phyloP scores from a whole-genome alignment of 2,113 vertebrate genomes.

The Thalassarche chlororhynchos region DNA sequence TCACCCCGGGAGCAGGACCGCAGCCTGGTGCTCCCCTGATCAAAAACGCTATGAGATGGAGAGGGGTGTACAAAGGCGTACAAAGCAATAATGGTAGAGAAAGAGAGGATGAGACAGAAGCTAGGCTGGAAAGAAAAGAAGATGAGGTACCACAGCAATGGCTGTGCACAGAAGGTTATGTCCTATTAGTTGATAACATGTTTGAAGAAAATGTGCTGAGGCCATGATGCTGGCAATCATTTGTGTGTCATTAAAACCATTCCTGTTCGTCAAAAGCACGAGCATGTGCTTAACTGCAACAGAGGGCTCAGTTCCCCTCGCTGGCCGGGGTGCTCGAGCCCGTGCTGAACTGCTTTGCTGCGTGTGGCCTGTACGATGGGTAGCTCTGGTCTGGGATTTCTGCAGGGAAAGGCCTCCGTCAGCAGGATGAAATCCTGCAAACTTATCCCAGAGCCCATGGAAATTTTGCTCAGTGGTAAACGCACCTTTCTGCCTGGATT shows the following conservation, averaged over 20 bases:
- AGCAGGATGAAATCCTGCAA: neutral
- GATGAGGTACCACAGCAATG: rapidly evolving
- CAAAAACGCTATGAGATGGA: rapidly evolving
- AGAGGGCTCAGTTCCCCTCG: neutral
- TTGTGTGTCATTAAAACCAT: neutral
- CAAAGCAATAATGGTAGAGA: neutral
- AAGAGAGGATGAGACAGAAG: neutral
- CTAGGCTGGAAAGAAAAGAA: neutral
- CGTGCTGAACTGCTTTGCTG: neutral
- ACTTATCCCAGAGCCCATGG: neutral
- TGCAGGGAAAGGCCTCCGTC: neutral
- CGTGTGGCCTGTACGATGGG: rapidly evolving
- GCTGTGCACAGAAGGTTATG: neutral
- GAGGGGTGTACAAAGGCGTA: neutral
- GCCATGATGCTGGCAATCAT: neutral
- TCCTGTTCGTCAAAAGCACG: rapidly evolving
- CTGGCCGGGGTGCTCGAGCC: neutral
- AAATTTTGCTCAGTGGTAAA: neutral
- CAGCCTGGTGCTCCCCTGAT: neutral
- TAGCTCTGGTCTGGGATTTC: neutral
- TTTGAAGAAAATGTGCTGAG: neutral
- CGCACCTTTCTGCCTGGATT: neutral
- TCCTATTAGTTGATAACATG: neutral
- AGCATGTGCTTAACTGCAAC: neutral
- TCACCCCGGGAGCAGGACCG: rapidly evolving